Conservation (phyloP, 2,797 vertebrate species). For the Parauchenoglanis punctatus region DNA sequence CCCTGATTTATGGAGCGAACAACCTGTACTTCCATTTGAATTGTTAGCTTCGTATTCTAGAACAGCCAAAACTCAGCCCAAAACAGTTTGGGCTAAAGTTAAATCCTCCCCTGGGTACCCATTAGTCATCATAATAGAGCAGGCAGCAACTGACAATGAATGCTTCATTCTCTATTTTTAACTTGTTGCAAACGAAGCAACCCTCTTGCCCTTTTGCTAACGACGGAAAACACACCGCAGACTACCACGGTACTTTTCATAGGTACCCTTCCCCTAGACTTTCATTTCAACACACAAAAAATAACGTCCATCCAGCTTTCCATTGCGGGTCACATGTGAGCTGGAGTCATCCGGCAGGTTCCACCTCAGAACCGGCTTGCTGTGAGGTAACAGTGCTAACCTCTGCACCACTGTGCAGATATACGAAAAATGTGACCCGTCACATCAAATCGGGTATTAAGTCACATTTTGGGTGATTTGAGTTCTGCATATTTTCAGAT, state of each 20-base stretch:
- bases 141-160: constrained; percentile 25
- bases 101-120: neutral
- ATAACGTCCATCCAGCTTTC: neutral
- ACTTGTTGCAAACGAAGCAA: constrained; percentile 36
- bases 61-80: neutral
- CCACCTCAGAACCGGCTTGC: too few relatives aligned
- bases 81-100: neutral
- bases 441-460: too few relatives aligned
- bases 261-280: neutral
- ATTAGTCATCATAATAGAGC: constrained; percentile 43
- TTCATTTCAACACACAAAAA: neutral
- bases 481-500: too few relatives aligned
- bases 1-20: too few relatives aligned
- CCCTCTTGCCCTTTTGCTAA: constrained; percentile 40
- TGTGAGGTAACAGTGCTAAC: too few relatives aligned
- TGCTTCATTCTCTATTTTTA: constrained; percentile 45
- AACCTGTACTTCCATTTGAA: neutral
- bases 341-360: too few relatives aligned
- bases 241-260: constrained; percentile 11
- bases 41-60: neutral
- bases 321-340: too few relatives aligned
- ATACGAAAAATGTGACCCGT: too few relatives aligned
- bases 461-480: too few relatives aligned
- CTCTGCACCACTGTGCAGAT: too few relatives aligned
- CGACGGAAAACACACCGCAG: constrained; percentile 12